phyloP scores from a whole-genome alignment of 2,797 vertebrate genomes.

The Mus spretus region DNA sequence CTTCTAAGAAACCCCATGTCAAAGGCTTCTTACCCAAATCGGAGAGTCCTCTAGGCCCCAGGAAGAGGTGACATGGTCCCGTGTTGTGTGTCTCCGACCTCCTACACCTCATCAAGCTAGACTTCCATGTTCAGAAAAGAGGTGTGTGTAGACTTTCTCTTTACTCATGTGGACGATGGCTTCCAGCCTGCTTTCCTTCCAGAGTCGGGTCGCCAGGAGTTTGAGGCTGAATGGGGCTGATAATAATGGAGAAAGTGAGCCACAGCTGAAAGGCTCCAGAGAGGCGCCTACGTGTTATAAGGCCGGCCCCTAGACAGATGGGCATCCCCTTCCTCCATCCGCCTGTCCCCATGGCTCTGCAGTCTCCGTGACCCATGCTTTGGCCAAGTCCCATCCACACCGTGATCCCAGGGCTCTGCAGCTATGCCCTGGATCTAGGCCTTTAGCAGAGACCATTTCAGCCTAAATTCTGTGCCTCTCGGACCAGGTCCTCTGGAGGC shows the following conservation, averaged over 20 bases:
- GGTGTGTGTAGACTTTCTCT: accelerated
- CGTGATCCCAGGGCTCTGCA: neutral
- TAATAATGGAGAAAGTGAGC: neutral
- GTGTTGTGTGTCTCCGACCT: neutral
- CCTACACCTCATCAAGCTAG: neutral
- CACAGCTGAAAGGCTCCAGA: neutral
- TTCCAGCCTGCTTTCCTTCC: accelerated
- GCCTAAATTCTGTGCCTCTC: neutral
- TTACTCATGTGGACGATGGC: no score
- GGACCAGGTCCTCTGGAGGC: neutral
- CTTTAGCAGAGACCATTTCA: neutral
- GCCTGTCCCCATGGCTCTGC: accelerated
- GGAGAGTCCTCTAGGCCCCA: neutral
- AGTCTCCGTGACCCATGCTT: neutral
- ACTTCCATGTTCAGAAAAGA: no score
- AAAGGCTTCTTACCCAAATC: neutral
- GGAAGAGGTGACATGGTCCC: neutral
- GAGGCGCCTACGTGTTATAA: neutral
- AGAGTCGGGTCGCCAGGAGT: accelerated
- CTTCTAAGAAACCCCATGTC: neutral
- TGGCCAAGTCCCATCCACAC: no score
- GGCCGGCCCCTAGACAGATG: neutral
- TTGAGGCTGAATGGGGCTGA: neutral
- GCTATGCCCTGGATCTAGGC: neutral
- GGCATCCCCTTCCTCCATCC: no score